phyloP scores from a whole-genome alignment of 53 echinoderm and acorn worm species.

The Actinopyga echinites region DNA sequence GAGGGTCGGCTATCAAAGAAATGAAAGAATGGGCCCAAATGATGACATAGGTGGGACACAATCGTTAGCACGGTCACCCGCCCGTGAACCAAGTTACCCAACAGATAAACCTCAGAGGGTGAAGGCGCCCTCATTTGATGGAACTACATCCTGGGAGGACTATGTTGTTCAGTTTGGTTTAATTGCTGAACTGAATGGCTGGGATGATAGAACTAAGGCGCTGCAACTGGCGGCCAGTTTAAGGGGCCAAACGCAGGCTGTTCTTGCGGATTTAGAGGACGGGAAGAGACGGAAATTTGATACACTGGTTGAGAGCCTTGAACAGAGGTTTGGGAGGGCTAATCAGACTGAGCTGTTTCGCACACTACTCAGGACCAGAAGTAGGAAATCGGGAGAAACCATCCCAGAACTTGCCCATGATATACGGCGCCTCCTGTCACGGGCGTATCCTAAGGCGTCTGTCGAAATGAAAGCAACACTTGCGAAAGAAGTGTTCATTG shows the following conservation, averaged over 20 bases:
- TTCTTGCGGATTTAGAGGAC: constrained; percentile 45
- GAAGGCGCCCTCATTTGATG: constrained; percentile 31
- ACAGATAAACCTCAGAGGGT: too few species aligned
- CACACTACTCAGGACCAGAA: constrained; percentile 34
- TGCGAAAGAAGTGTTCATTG: constrained; percentile 53
- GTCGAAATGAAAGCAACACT: constrained; percentile 42
- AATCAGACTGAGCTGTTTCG: constrained; percentile 51
- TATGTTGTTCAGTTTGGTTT: constrained; percentile 63
- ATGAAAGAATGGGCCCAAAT: too few species aligned
- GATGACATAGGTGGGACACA: too few species aligned
- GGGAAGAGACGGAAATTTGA: background rate
- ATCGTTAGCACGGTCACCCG: too few species aligned
- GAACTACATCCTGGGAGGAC: constrained; percentile 56
- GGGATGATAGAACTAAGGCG: constrained; percentile 49
- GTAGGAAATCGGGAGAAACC: constrained; percentile 18
- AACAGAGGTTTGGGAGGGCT: constrained; percentile 41
- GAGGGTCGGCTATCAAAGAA: too few species aligned
- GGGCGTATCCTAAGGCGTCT: constrained; percentile 43
- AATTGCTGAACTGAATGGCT: constrained; percentile 62
- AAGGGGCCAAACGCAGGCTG: constrained; percentile 51
- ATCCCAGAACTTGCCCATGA: constrained; percentile 49
- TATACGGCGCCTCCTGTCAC: constrained; percentile 17
- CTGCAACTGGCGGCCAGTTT: constrained; percentile 61
- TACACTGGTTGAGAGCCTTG: background rate
- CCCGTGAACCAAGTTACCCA: too few species aligned